Evolutionary conservation across 2,888 invertebrate species (phyloP).

Genomic region (Agonopterix subpropinquella): DNA sequence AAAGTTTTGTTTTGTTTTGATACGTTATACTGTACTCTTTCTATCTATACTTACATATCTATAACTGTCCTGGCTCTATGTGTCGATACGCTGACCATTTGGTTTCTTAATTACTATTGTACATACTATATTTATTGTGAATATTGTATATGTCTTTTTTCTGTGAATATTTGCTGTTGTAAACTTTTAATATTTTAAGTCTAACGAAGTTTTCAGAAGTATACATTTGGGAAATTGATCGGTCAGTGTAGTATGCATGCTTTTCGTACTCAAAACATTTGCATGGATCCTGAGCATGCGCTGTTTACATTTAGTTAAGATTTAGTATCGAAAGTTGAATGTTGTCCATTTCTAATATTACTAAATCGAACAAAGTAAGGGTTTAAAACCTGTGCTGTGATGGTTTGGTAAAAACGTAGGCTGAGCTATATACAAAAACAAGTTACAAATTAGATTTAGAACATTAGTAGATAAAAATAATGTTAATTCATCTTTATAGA

Average conservation of each 20-base stretch:
- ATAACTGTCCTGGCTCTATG: slow-evolving; percentile 37
- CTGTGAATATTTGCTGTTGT: background rate
- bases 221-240: slow-evolving; percentile 6
- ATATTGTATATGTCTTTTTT: background rate
- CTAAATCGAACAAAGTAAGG: too few species aligned
- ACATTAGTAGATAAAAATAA: too few species aligned
- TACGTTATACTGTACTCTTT: slow-evolving; percentile 62
- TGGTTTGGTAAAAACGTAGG: too few species aligned
- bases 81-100: slow-evolving; percentile 49
- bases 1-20: slow-evolving; percentile 45
- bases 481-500: too few species aligned
- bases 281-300: slow-evolving; percentile 10
- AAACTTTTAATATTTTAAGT: background rate
- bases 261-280: slow-evolving; percentile 1
- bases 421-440: too few species aligned
- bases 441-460: too few species aligned
- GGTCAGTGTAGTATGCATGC: slow-evolving; percentile 11
- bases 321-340: background rate
- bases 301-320: background rate
- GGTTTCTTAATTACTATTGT: slow-evolving; percentile 24
- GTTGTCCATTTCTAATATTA: background rate
- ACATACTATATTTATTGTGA: background rate
- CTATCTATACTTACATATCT: slow-evolving; percentile 59
- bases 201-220: background rate
- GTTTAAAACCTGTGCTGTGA: too few species aligned